Conservation (phyloP, 2,888 invertebrate species). For the Serripes groenlandicus region DNA sequence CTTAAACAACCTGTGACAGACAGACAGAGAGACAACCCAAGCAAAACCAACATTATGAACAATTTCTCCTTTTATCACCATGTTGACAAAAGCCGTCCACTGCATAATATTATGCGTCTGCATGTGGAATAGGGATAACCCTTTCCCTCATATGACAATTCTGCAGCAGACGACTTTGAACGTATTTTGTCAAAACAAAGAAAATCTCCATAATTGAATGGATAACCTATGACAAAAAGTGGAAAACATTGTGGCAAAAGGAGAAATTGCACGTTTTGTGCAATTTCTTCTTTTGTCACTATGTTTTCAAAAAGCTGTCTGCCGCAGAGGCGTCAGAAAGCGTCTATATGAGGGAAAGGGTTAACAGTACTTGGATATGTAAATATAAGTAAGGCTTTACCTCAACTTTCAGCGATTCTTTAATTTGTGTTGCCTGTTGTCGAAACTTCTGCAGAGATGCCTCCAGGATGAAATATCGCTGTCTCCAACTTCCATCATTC, state of each 20-base stretch:
- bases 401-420: conserved; percentile 53
- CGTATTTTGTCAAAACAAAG: too few species aligned
- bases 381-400: conserved; percentile 30
- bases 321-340: not conserved
- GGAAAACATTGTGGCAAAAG: not conserved
- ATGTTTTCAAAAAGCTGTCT: not conserved
- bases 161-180: too few species aligned
- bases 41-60: too few species aligned
- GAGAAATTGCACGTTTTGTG: not conserved
- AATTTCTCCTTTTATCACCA: too few species aligned
- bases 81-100: too few species aligned
- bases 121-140: too few species aligned
- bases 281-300: not conserved
- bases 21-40: too few species aligned
- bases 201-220: too few species aligned
- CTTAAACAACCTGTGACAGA: too few species aligned
- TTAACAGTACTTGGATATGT: not conserved
- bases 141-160: too few species aligned
- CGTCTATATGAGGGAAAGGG: not conserved
- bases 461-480: conserved; percentile 40
- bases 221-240: too few species aligned
- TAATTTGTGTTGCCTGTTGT: conserved; percentile 48
- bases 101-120: too few species aligned
- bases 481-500: conserved; percentile 31
- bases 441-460: conserved; percentile 47